These are phyloP conservation scores for Parascotia fuliginaria DNA, from an alignment of 2,888 invertebrate genomes.

Conservation along the genomic window DNA sequence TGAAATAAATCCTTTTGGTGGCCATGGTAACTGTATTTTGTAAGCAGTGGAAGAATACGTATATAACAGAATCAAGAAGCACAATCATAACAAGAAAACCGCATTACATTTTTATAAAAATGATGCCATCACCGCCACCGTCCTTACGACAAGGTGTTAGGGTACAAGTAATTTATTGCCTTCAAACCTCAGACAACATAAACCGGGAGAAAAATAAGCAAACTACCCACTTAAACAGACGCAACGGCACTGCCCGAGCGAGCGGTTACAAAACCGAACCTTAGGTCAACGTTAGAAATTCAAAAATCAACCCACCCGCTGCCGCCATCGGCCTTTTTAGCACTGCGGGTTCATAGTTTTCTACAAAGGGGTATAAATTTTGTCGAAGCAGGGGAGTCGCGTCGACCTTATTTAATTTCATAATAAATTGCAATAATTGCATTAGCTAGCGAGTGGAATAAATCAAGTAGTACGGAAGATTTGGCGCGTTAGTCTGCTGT, in stretches of 20 bases:
- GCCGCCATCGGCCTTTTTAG: conserved; percentile 55
- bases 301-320: conserved; percentile 64
- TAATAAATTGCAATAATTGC: conserved; percentile 85
- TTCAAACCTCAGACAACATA: conserved; percentile 78
- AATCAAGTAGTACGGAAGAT: conserved; percentile 66
- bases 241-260: conserved; percentile 51
- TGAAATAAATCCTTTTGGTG: too few species aligned
- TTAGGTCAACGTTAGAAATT: conserved; percentile 56
- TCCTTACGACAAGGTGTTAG: conserved; percentile 78
- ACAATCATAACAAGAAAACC: conserved; percentile 78
- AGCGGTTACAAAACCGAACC: conserved; percentile 57
- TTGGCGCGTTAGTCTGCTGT: conserved; percentile 53
- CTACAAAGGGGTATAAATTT: conserved; percentile 78
- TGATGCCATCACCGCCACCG: conserved; percentile 74
- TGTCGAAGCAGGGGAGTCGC: conserved; percentile 59
- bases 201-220: conserved; percentile 82
- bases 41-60: too few species aligned
- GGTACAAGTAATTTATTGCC: conserved; percentile 82
- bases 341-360: conserved; percentile 60
- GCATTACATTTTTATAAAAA: conserved; percentile 84
- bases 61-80: too few species aligned
- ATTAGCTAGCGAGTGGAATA: conserved; percentile 72
- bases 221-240: conserved; percentile 79
- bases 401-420: conserved; percentile 82
- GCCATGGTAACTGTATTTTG: too few species aligned